These are phyloP conservation scores for Rhopalosiphum maidis DNA, from an alignment of 1,140 invertebrate genomes.

Conservation along the genomic window DNA sequence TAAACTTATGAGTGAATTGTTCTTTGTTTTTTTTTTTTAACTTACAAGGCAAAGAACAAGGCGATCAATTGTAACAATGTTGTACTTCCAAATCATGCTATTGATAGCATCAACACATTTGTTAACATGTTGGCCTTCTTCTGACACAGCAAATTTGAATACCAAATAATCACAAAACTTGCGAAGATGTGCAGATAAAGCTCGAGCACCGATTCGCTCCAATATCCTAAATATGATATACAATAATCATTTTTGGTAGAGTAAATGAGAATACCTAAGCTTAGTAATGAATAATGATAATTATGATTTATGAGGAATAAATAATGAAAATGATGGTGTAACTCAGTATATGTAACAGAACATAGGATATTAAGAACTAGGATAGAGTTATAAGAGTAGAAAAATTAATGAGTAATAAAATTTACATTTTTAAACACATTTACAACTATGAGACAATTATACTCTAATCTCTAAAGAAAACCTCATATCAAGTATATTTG, in stretches of 20 bases:
- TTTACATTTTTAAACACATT: no score
- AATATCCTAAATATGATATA: constrained; percentile 74
- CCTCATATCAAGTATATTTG: no score
- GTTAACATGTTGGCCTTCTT: constrained; percentile 83
- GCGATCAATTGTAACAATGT: constrained; percentile 92
- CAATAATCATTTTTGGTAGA: background rate
- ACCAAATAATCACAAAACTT: constrained; percentile 96
- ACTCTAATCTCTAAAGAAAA: no score
- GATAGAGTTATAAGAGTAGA: no score
- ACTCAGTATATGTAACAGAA: no score
- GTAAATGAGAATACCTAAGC: background rate
- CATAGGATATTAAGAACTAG: no score
- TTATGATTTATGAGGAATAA: background rate
- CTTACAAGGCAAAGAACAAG: constrained; percentile 86
- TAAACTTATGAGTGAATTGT: background rate
- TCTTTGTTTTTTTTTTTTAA: constrained; percentile 59
- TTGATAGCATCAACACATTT: constrained; percentile 95
- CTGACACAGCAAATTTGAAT: constrained; percentile 86
- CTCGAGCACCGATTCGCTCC: constrained; percentile 89
- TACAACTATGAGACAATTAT: no score
- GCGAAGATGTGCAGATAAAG: constrained; percentile 85
- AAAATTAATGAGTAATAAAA: no score
- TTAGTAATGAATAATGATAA: background rate
- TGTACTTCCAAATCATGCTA: constrained; percentile 97
- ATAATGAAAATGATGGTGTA: background rate